phyloP scores from a whole-genome alignment of 2,888 invertebrate genomes.

The Dermolepida albohirtum region DNA sequence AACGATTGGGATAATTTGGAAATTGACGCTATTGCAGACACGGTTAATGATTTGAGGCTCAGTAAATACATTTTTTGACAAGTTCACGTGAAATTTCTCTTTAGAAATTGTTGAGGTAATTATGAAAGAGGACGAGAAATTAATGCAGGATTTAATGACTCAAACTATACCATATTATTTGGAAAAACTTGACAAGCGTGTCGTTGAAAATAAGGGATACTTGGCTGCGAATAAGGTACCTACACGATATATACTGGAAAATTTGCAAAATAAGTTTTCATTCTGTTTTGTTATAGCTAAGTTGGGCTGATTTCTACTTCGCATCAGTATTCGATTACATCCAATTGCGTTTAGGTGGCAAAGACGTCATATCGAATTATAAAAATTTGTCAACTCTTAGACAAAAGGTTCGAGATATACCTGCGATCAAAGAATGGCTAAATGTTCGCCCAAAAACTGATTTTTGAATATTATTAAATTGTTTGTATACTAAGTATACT shows the following conservation, averaged over 20 bases:
- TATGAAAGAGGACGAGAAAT: constrained; percentile 66
- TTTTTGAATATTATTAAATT: constrained; percentile 14
- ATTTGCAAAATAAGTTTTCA: no score
- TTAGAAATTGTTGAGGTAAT: constrained; percentile 62
- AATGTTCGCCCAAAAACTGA: constrained; percentile 67
- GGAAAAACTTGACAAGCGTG: constrained; percentile 69
- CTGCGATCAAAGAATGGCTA: constrained; percentile 73
- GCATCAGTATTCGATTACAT: constrained; percentile 70
- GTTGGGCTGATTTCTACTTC: constrained; percentile 48
- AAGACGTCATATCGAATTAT: constrained; percentile 69
- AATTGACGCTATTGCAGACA: constrained; percentile 72
- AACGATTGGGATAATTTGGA: constrained; percentile 69
- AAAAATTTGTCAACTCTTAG: constrained; percentile 68
- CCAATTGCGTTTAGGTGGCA: constrained; percentile 68
- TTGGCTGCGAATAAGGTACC: constrained; percentile 64
- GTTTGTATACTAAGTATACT: no score
- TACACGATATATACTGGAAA: no score
- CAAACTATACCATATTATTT: constrained; percentile 70
- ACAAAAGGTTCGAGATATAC: constrained; percentile 68
- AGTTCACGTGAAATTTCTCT: neutral
- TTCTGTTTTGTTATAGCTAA: constrained; percentile 44
- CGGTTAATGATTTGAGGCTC: constrained; percentile 69
- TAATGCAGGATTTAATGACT: constrained; percentile 64
- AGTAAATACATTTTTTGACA: constrained; percentile 63
- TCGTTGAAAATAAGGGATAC: constrained; percentile 71